Percentiles rank a stretch among this genome's conserved stretches.
Conservation (phyloP, 2,113 vertebrate species). For the Cavia porcellus region DNA sequence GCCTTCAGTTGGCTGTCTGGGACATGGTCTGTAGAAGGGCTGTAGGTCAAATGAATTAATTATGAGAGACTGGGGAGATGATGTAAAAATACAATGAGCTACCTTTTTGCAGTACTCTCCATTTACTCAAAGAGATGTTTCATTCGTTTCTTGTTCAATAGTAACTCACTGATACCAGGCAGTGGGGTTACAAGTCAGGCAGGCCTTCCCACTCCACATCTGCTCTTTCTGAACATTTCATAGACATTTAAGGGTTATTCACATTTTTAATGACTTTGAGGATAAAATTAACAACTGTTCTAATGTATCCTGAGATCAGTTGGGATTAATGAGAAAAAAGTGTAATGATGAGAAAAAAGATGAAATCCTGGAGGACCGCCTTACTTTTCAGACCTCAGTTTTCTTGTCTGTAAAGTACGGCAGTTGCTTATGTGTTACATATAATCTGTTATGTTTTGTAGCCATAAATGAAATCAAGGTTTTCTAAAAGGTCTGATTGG, state of each 20-base stretch:
- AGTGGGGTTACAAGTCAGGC: neutral
- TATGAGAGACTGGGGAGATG: neutral
- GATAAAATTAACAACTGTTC: neutral
- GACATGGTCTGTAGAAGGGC: neutral
- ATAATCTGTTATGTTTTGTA: neutral
- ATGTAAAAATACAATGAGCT: neutral
- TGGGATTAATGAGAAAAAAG: conserved; percentile 29
- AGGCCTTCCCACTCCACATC: neutral
- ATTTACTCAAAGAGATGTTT: neutral
- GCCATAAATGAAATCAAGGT: neutral
- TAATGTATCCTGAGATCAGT: conserved; percentile 42
- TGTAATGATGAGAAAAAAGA: neutral
- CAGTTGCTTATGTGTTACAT: neutral
- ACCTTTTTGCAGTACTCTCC: neutral
- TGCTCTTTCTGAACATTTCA: neutral
- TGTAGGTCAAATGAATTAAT: neutral
- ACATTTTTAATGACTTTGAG: neutral
- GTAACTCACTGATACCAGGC: neutral
- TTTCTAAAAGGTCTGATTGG: neutral
- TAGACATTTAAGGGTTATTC: neutral
- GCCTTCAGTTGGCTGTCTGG: neutral
- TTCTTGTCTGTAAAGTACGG: conserved; percentile 40
- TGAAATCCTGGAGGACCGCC: neutral
- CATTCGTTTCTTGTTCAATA: neutral
- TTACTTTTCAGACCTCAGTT: neutral